A percentile compares a stretch with the other conserved stretches of the same genome.
Conservation (phyloP, 2,888 invertebrate genomes). For the Macrophya alboannulata region DNA sequence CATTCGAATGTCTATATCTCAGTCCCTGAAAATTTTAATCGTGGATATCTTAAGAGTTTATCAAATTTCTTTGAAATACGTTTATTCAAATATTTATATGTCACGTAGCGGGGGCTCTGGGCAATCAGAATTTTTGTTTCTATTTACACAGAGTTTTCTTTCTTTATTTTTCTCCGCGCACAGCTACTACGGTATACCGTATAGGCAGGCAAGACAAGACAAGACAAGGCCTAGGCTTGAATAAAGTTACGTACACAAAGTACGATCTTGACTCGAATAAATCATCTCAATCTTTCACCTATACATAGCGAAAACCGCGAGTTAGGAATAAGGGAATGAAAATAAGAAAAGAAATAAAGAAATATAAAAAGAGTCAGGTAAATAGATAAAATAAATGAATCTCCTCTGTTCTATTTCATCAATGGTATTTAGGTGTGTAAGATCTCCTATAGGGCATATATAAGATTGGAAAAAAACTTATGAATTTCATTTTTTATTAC, state of each 20-base stretch:
- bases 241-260: constrained; percentile 39
- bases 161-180: not conserved
- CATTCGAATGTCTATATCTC: no score
- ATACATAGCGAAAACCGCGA: not conserved
- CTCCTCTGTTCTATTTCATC: no score
- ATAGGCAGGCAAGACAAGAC: not conserved
- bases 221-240: not conserved
- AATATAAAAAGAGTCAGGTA: no score
- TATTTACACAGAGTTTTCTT: constrained; percentile 8
- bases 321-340: not conserved
- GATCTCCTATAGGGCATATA: not conserved
- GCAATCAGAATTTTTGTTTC: constrained; percentile 53
- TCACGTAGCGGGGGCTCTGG: not conserved
- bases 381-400: no score
- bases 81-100: constrained; percentile 14
- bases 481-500: not conserved
- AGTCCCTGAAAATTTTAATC: not conserved
- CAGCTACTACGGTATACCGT: not conserved
- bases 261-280: constrained; percentile 48
- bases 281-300: constrained; percentile 16
- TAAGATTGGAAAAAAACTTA: not conserved
- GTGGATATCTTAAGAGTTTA: not conserved
- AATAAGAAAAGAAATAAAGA: not conserved
- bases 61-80: not conserved
- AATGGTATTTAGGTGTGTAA: no score